These are phyloP conservation scores for Petroica traversi DNA, from an alignment of 2,113 vertebrate species.

Conservation along the genomic window DNA sequence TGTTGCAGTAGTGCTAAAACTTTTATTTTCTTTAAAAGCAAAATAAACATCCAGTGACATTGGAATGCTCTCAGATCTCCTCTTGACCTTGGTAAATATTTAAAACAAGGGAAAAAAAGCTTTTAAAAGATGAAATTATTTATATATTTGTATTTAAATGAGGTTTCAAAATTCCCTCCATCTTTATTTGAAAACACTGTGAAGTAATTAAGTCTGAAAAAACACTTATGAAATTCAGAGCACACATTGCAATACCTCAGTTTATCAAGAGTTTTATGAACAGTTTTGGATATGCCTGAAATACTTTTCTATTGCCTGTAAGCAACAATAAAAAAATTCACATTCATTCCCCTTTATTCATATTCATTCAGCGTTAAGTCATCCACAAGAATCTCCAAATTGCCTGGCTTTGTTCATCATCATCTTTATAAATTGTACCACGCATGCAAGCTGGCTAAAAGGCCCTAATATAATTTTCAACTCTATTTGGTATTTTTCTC, in stretches of 20 bases:
- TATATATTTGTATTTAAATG: background rate
- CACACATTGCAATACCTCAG: background rate
- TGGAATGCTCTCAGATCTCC: background rate
- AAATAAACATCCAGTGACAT: background rate
- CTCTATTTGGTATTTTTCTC: background rate
- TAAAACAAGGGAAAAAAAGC: too few species aligned
- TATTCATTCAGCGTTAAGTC: background rate
- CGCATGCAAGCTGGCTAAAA: background rate
- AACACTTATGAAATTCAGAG: background rate
- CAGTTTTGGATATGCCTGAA: background rate
- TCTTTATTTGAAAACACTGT: background rate
- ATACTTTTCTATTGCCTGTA: background rate
- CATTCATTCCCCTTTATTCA: background rate
- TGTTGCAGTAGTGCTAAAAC: background rate
- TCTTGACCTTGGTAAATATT: background rate
- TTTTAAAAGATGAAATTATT: background rate
- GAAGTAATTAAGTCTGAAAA: background rate
- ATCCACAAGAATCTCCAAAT: background rate
- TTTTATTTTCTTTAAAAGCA: background rate
- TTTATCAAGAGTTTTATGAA: background rate
- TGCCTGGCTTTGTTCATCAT: background rate
- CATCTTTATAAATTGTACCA: background rate
- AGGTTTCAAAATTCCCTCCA: background rate
- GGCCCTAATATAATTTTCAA: background rate
- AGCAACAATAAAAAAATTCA: background rate